Percentiles rank a stretch among this genome's conserved stretches.
phyloP scores from a whole-genome alignment of 1,140 invertebrate species.

The Cataglyphis hispanica region DNA sequence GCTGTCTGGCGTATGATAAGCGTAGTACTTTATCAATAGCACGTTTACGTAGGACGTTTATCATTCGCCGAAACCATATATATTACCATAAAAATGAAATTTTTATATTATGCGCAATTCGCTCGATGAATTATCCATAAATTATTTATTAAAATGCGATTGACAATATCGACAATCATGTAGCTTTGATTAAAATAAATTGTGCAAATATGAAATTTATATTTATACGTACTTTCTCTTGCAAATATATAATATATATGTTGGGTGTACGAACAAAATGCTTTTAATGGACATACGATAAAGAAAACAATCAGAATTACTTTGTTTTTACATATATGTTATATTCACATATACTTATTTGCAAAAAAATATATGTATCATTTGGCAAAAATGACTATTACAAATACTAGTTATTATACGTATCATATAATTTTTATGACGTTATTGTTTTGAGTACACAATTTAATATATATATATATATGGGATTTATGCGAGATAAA shows the following conservation, averaged over 20 bases:
- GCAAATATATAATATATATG: background rate
- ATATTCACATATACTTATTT: background rate
- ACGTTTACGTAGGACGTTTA: background rate
- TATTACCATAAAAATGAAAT: slow-evolving; percentile 22
- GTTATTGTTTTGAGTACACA: background rate
- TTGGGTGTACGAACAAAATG: background rate
- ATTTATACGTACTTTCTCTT: background rate
- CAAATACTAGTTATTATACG: background rate
- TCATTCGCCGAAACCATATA: background rate
- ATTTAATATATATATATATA: too few species aligned
- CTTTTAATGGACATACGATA: slow-evolving; percentile 1
- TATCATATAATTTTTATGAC: background rate
- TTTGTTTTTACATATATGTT: background rate
- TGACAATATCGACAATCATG: background rate
- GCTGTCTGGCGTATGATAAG: background rate
- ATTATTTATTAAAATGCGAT: slow-evolving; percentile 34
- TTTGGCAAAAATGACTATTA: background rate
- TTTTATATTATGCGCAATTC: background rate
- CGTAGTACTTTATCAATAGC: too few species aligned
- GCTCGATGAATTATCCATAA: background rate
- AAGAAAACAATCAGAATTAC: background rate
- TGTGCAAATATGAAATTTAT: slow-evolving; percentile 21
- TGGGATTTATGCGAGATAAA: background rate
- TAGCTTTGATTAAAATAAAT: background rate
- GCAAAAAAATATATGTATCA: background rate